A percentile compares a stretch with the other conserved stretches of the same genome.
These are phyloP conservation scores for Beaufortia kweichowensis DNA, from an alignment of 2,113 vertebrate species.

Conservation along the genomic window DNA sequence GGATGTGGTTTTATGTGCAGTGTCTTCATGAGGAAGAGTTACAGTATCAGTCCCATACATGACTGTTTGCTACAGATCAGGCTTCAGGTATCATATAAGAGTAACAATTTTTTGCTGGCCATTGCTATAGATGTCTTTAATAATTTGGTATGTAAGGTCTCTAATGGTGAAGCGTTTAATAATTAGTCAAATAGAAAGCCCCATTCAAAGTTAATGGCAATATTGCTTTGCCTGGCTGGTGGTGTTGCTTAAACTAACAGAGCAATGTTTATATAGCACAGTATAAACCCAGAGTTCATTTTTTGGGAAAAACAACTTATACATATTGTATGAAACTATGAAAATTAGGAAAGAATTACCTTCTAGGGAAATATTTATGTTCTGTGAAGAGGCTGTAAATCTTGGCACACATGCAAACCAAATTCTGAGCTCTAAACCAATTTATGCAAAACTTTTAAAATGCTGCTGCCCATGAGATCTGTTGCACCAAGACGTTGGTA, in stretches of 20 bases:
- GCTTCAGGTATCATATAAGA: not conserved
- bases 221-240: too few relatives aligned
- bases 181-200: too few relatives aligned
- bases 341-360: not conserved
- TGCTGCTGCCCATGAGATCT: slow-evolving; percentile 22
- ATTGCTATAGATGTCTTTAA: too few relatives aligned
- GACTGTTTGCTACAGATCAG: not conserved
- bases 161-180: too few relatives aligned
- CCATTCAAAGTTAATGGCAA: too few relatives aligned
- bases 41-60: not conserved
- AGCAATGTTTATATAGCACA: too few relatives aligned
- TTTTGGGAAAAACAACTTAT: too few relatives aligned
- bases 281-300: too few relatives aligned
- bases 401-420: slow-evolving; percentile 11
- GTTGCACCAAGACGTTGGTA: slow-evolving; percentile 10
- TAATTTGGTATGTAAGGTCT: too few relatives aligned
- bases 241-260: too few relatives aligned
- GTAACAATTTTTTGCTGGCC: too few relatives aligned
- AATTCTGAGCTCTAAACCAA: slow-evolving; percentile 21
- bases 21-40: not conserved
- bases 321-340: too few relatives aligned
- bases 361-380: slow-evolving; percentile 14
- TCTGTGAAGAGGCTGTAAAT: not conserved
- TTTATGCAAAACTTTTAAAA: slow-evolving; percentile 41
- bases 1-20: not conserved